phyloP scores from a whole-genome alignment of 1,140 invertebrate species.

The Tenebrio molitor region DNA sequence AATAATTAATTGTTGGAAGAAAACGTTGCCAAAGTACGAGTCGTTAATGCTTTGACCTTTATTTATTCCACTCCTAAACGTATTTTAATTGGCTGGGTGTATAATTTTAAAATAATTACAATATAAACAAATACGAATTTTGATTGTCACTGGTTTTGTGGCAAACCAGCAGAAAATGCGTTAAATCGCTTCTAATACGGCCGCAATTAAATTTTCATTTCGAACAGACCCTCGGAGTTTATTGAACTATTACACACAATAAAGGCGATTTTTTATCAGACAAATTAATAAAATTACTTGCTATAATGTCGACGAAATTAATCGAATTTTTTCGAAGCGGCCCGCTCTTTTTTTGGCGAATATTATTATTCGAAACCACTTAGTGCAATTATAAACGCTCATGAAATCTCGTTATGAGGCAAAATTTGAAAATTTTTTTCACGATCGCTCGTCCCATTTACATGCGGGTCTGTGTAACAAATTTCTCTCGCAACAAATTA shows the following conservation, averaged over 20 bases:
- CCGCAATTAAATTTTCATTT: neutral
- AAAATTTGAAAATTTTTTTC: too few relatives aligned
- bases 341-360: neutral
- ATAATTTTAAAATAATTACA: too few relatives aligned
- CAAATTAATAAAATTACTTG: slow-evolving; percentile 36
- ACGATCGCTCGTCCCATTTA: too few relatives aligned
- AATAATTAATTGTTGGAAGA: slow-evolving; percentile 22
- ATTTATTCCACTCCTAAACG: too few relatives aligned
- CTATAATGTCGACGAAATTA: neutral
- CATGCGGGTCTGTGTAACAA: too few relatives aligned
- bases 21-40: too few relatives aligned
- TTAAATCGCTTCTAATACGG: neutral
- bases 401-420: neutral
- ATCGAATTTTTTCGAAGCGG: neutral
- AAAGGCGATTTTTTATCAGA: slow-evolving; percentile 10
- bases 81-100: too few relatives aligned
- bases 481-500: too few relatives aligned
- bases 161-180: neutral
- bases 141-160: too few relatives aligned
- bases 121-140: too few relatives aligned
- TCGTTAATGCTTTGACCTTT: too few relatives aligned
- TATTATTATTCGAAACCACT: slow-evolving; percentile 11
- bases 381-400: neutral
- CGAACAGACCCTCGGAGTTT: slow-evolving; percentile 4
- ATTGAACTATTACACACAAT: slow-evolving; percentile 23